A percentile compares a stretch with the other conserved stretches of the same genome.
Conservation (phyloP, 2,797 vertebrate genomes). For the Helostoma temminkii region DNA sequence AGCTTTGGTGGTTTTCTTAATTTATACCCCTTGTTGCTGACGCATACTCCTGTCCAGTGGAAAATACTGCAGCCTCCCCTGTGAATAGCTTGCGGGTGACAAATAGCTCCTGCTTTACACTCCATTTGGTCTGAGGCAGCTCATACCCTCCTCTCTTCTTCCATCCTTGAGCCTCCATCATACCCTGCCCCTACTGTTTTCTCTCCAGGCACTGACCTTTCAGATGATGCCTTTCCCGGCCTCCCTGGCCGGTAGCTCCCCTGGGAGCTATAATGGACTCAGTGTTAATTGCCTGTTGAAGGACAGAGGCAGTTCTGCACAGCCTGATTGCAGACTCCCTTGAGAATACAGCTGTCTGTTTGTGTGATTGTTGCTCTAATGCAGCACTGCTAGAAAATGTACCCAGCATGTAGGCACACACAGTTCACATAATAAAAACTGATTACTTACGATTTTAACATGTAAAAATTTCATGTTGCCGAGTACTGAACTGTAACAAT, state of each 20-base stretch:
- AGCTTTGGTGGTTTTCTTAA: conserved; percentile 66
- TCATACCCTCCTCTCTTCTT: conserved; percentile 73
- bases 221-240: conserved; percentile 83
- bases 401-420: conserved; percentile 41
- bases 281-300: conserved; percentile 91
- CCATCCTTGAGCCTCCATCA: conserved; percentile 67
- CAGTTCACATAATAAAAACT: conserved; percentile 11
- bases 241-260: conserved; percentile 80
- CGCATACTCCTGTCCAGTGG: conserved; percentile 67
- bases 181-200: conserved; percentile 76
- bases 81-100: conserved; percentile 86
- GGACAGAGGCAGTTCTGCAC: conserved; percentile 88
- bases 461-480: conserved; percentile 10
- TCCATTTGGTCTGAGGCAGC: conserved; percentile 87
- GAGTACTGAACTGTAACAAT: conserved; percentile 17
- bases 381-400: conserved; percentile 77
- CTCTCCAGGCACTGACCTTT: conserved; percentile 89
- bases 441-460: conserved; percentile 23
- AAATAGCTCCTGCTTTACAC: conserved; percentile 90
- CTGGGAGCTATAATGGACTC: conserved; percentile 89
- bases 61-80: conserved; percentile 68
- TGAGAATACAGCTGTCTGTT: conserved; percentile 87
- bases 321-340: conserved; percentile 88
- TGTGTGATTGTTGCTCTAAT: conserved; percentile 86
- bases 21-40: conserved; percentile 78